Evolutionary conservation across 2,888 invertebrate genomes (phyloP), one percentile per base, ranked within the genome.

Genomic region (Nomada fabriciana): DNA sequence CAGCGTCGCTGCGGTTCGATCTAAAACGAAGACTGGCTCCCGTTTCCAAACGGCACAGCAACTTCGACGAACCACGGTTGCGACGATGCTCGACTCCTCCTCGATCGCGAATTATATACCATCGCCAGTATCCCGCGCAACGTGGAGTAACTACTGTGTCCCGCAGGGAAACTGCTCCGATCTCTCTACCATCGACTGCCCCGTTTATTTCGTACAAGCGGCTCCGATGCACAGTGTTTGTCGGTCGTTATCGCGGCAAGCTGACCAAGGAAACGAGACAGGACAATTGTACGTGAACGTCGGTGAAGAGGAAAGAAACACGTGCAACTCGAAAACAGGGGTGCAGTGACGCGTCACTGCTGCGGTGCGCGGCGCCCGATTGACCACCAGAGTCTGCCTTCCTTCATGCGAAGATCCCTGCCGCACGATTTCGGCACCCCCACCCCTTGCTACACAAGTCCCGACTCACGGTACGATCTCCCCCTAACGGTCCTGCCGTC

Each of bases 381-480:
- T 93, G 93, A 93, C 94, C 93, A 93, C 91, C 92, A 90, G 93
- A 92, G 92, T 93, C 94, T 94, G 93, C 90, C 91, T 92, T 89
- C 90, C 91, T 90, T 90, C 91, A 91, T 90, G 90, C 90, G 91
- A 89, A 88, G 89, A 91, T 89, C 88, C 90, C 90, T 87, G 88
- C 90, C 88, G 87, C 89, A 88, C 88, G 90, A 91, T 90, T 91
- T 91, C 86, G 89, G 89, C 88, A 86, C 83, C 90, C 89, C 89
- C 89, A 85, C 91, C 88, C 85, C 86, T 84, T 13, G 52, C 61
- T 61, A 67, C 64, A 65, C 65, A 50, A 25, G 61, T 73, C 67
- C 68, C 69, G 29, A 47, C 78, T 76, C 65, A 20, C 23, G 23
- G 36, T 76, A 55, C 79, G 80, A 60, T 80, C 71, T 68, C 83